These are phyloP conservation scores for Dendrolimus pini DNA, from an alignment of 2,888 invertebrate genomes.

Conservation along the genomic window DNA sequence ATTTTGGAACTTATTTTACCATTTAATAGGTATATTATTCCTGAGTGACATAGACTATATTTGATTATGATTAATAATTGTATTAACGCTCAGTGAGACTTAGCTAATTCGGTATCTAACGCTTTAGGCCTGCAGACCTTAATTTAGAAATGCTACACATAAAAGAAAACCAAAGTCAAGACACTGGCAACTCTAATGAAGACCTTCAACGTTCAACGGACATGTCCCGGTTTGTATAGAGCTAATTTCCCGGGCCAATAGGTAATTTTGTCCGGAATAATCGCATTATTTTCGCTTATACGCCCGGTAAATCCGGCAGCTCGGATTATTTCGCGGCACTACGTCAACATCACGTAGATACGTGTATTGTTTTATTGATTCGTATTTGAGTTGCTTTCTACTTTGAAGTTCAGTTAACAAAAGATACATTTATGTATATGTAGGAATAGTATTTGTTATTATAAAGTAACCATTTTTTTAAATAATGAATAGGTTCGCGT, in stretches of 20 bases:
- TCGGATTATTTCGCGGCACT: conserved; percentile 16
- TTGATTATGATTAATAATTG: no score
- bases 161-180: not conserved
- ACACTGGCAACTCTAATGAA: not conserved
- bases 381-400: conserved; percentile 2
- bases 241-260: conserved; percentile 46
- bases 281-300: conserved; percentile 49
- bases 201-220: not conserved
- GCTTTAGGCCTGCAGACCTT: no score
- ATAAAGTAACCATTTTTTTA: no score
- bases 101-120: no score
- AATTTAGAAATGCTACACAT: no score
- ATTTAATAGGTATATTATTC: no score
- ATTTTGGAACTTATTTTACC: no score
- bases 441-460: no score
- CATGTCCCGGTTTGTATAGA: conserved; percentile 9
- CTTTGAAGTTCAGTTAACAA: not conserved
- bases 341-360: conserved; percentile 14
- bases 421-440: not conserved
- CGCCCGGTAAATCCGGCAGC: conserved; percentile 18
- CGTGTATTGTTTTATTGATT: conserved; percentile 2
- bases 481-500: no score
- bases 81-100: no score
- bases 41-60: no score
- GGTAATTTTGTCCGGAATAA: conserved; percentile 45